These are phyloP conservation scores for Trichacis sp. DNA, from an alignment of 2,888 invertebrate genomes.

Conservation along the genomic window DNA sequence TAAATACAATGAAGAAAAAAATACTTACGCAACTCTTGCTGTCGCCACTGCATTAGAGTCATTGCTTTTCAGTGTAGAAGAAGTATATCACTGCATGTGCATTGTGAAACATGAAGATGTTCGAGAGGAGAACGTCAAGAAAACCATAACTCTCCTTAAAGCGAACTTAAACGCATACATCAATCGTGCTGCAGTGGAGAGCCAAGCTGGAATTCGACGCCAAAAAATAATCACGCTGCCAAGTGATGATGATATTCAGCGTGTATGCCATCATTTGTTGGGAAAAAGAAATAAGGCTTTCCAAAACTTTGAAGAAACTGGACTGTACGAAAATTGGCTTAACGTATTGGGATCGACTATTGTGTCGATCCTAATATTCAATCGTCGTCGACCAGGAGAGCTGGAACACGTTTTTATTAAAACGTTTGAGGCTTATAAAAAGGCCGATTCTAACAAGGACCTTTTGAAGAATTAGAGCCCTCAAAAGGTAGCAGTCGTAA, in stretches of 20 bases:
- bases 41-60: not conserved
- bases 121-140: not conserved
- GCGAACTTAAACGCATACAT: too few species aligned
- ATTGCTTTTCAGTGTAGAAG: not conserved
- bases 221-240: constrained; percentile 15
- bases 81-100: not conserved
- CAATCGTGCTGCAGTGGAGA: constrained; percentile 12
- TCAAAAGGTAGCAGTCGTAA: too few species aligned
- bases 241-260: constrained; percentile 15
- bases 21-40: not conserved
- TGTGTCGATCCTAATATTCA: constrained; percentile 42
- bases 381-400: constrained; percentile 47
- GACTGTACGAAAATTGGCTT: constrained; percentile 19
- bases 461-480: too few species aligned
- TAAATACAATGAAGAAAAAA: not conserved
- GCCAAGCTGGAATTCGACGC: constrained; percentile 3
- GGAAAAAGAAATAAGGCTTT: too few species aligned
- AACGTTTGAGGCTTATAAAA: constrained; percentile 38
- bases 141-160: not conserved
- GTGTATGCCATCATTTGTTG: too few species aligned
- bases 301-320: not conserved
- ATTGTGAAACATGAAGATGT: not conserved
- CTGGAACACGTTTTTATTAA: constrained; percentile 40
- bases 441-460: too few species aligned
- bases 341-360: constrained; percentile 34